These are phyloP conservation scores for Patagioenas fasciata DNA, from an alignment of 2,113 vertebrate genomes.

Conservation along the genomic window DNA sequence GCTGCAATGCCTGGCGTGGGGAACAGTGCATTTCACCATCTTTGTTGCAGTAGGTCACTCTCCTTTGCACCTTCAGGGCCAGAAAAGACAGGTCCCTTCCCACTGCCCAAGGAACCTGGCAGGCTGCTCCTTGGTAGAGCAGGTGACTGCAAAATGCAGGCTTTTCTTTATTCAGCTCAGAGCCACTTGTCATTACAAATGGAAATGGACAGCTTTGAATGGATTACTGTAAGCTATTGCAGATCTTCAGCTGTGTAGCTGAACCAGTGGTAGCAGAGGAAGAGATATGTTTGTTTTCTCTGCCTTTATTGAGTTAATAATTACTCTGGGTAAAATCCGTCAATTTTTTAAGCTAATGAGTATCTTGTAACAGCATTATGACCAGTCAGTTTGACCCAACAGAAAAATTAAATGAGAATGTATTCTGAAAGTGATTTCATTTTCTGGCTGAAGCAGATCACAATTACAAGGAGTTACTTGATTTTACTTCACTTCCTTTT, in stretches of 20 bases:
- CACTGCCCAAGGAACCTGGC: not conserved
- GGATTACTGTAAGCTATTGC: not conserved
- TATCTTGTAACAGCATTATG: not conserved
- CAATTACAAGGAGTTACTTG: not conserved
- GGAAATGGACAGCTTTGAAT: not conserved
- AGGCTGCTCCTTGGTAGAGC: not conserved
- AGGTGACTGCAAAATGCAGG: not conserved
- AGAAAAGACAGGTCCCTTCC: not conserved
- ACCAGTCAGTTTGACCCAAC: not conserved
- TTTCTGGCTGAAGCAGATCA: not conserved
- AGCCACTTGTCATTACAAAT: not conserved
- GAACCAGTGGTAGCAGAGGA: not conserved
- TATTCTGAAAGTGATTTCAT: not conserved
- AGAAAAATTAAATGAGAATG: not conserved
- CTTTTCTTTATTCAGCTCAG: not conserved
- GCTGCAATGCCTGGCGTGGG: accelerated
- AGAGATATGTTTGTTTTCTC: not conserved
- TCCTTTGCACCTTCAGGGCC: too few species aligned
- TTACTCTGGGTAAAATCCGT: not conserved
- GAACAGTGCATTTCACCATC: accelerated
- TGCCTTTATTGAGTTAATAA: not conserved
- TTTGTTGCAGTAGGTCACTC: accelerated
- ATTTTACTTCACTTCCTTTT: not conserved
- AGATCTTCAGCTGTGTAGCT: not conserved
- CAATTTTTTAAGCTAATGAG: not conserved